These are phyloP conservation scores for Hepsetus odoe DNA, from an alignment of 2,113 vertebrate species.

Conservation along the genomic window DNA sequence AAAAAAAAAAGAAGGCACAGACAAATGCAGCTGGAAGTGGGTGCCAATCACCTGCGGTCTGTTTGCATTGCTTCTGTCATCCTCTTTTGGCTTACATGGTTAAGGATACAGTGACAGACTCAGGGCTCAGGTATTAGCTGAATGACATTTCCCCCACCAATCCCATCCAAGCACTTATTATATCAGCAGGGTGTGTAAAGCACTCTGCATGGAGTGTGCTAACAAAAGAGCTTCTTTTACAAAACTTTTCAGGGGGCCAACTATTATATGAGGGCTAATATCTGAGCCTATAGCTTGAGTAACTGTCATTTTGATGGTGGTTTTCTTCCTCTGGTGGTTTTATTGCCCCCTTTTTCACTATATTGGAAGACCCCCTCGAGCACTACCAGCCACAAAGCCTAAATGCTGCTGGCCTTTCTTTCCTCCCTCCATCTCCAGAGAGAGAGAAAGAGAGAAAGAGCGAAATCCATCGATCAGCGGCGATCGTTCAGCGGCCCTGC, in stretches of 20 bases:
- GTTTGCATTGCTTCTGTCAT: constrained; percentile 55
- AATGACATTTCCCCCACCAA: constrained; percentile 2
- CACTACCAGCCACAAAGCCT: constrained; percentile 49
- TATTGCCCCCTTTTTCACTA: constrained; percentile 22
- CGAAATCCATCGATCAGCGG: constrained; percentile 73
- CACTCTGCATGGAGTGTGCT: background rate
- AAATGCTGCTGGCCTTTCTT: constrained; percentile 51
- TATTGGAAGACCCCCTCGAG: constrained; percentile 47
- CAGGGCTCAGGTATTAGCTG: constrained; percentile 59
- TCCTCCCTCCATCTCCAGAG: constrained; percentile 43
- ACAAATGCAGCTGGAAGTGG: constrained; percentile 64
- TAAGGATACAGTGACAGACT: constrained; percentile 57
- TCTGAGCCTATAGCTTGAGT: constrained; percentile 16
- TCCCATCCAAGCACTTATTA: constrained; percentile 10
- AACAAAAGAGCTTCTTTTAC: constrained; percentile 30
- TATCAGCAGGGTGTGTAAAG: constrained; percentile 18
- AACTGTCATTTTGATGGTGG: constrained; percentile 39
- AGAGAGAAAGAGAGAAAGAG: constrained; percentile 29
- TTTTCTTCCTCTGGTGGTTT: constrained; percentile 36
- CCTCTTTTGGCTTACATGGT: constrained; percentile 64
- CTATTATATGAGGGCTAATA: constrained; percentile 37
- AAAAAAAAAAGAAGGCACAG: constrained; percentile 52
- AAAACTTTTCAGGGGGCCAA: constrained; percentile 45
- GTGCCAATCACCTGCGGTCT: constrained; percentile 60
- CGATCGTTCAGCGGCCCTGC: constrained; percentile 71